Percentiles rank a stretch among this genome's conserved stretches.
phyloP scores from a whole-genome alignment of 2,888 invertebrate species.

The Xestia sexstrigata region DNA sequence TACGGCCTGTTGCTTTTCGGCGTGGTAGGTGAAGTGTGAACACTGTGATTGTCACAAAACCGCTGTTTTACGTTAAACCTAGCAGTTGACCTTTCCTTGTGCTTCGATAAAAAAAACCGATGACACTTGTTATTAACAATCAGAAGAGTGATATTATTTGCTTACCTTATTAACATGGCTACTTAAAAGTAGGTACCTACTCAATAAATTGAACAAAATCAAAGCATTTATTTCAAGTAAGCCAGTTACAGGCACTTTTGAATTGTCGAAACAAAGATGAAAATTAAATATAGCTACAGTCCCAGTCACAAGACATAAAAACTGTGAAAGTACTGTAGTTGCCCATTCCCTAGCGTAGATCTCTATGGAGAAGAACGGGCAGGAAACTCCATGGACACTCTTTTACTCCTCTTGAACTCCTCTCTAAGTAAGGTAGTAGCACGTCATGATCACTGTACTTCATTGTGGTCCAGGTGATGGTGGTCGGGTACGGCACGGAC shows the following conservation, averaged over 20 bases:
- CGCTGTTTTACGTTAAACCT: conserved; percentile 24
- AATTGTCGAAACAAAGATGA: no score
- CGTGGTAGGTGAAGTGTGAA: neutral
- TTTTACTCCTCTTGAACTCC: no score
- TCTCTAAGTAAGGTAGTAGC: neutral
- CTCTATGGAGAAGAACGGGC: no score
- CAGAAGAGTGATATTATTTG: neutral
- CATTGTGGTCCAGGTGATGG: conserved; percentile 88
- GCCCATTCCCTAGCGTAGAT: no score
- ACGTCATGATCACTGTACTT: neutral
- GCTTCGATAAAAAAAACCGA: conserved; percentile 11
- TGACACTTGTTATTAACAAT: neutral
- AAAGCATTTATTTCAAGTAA: no score
- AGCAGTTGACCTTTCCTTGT: conserved; percentile 24
- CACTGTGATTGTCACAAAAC: neutral
- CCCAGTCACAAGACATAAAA: no score
- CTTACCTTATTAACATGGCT: conserved; percentile 4
- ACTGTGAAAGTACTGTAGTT: no score
- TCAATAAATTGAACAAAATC: neutral
- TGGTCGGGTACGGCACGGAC: conserved; percentile 95
- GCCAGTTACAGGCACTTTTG: no score
- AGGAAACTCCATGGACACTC: no score
- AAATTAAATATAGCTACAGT: no score
- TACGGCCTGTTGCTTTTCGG: neutral
- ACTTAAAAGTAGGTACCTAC: neutral